Evolutionary conservation across 2,888 invertebrate genomes (phyloP).

Genomic region (Cosmia trapezina): DNA sequence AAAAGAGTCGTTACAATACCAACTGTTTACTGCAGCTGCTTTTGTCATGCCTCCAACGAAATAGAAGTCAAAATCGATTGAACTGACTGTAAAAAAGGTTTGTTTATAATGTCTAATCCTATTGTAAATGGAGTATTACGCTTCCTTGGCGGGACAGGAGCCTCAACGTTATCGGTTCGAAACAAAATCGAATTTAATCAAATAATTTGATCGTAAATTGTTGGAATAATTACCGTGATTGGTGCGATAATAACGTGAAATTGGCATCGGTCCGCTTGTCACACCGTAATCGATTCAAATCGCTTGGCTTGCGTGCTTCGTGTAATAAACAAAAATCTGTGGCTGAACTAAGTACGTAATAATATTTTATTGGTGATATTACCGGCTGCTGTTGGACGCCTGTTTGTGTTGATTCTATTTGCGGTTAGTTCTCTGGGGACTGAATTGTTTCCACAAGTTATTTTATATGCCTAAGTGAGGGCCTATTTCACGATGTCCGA

Average conservation of each 20-base stretch:
- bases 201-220: constrained; percentile 41
- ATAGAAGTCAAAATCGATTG: no score
- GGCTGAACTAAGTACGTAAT: constrained; percentile 40
- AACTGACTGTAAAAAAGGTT: no score
- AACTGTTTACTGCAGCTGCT: no score
- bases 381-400: constrained; percentile 24
- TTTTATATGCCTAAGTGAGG: no score
- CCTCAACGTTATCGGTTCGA: constrained; percentile 20
- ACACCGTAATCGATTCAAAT: constrained; percentile 59
- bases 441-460: neutral
- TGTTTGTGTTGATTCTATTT: constrained; percentile 41
- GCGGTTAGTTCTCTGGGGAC: neutral
- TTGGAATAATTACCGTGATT: constrained; percentile 56
- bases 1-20: no score
- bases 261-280: constrained; percentile 46
- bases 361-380: constrained; percentile 57
- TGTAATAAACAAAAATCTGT: constrained; percentile 55
- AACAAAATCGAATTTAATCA: constrained; percentile 31
- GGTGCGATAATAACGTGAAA: constrained; percentile 43
- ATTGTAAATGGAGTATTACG: no score
- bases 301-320: constrained; percentile 52
- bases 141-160: no score
- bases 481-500: no score
- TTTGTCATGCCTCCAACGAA: no score
- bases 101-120: no score